Percentiles rank a stretch among this genome's conserved stretches.
phyloP scores from a whole-genome alignment of 1,140 invertebrate species.

The Brachionus plicatilis region DNA sequence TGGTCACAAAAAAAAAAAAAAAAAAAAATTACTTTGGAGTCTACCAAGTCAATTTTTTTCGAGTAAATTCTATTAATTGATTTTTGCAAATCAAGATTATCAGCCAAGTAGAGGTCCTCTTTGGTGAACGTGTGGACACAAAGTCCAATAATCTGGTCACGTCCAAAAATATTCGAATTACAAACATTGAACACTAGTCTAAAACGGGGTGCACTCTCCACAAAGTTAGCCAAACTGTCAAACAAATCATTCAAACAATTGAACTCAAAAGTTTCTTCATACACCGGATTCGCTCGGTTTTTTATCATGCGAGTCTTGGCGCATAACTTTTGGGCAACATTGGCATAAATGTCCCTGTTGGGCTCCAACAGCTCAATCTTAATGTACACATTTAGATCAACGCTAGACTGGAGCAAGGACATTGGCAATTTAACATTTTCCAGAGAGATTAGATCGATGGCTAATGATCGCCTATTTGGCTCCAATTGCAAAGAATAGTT shows the following conservation, averaged over 20 bases:
- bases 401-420: neutral
- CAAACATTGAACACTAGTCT: constrained; percentile 27
- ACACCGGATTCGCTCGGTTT: constrained; percentile 21
- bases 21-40: constrained; percentile 6
- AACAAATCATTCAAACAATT: neutral
- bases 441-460: neutral
- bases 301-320: constrained; percentile 29
- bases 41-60: constrained; percentile 16
- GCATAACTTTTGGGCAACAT: neutral
- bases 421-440: constrained; percentile 18
- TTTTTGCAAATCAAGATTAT: neutral
- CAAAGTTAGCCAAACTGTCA: neutral
- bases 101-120: neutral
- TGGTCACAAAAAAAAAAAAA: neutral
- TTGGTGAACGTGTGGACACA: constrained; percentile 5
- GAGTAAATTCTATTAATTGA: neutral
- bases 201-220: neutral
- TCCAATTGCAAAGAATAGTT: constrained; percentile 11
- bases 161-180: constrained; percentile 33
- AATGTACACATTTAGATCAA: constrained; percentile 27
- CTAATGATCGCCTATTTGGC: neutral
- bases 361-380: constrained; percentile 5
- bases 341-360: neutral
- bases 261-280: constrained; percentile 29
- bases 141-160: constrained; percentile 31